These are phyloP conservation scores for Lutjanus campechanus DNA, from an alignment of 2,797 vertebrate genomes.

Conservation along the genomic window DNA sequence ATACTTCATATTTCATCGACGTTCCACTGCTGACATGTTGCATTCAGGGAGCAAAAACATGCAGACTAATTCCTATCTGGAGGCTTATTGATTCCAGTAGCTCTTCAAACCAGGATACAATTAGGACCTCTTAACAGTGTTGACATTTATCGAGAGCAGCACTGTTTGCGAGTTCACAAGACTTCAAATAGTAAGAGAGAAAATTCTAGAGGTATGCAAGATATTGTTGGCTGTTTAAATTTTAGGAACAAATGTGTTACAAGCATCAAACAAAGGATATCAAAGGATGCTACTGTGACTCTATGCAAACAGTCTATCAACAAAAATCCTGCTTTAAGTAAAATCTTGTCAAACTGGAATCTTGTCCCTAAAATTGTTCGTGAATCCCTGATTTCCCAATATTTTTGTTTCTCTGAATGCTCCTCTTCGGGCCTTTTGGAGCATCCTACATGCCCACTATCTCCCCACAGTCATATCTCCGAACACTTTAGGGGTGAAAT, in stretches of 20 bases:
- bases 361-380: background rate
- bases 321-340: background rate
- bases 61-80: constrained; percentile 16
- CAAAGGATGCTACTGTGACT: background rate
- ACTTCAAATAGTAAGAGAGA: background rate
- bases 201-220: background rate
- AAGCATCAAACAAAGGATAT: background rate
- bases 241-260: background rate
- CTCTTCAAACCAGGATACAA: constrained; percentile 22
- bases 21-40: constrained; percentile 50
- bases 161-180: background rate
- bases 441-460: constrained; percentile 26
- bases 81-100: constrained; percentile 41
- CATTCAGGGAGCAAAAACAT: constrained; percentile 31
- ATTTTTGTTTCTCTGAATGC: background rate
- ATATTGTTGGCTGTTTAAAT: fast-evolving
- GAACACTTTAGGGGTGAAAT: constrained; percentile 37
- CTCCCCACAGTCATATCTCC: constrained; percentile 34
- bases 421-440: background rate
- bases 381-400: constrained; percentile 11
- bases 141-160: background rate
- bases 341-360: background rate
- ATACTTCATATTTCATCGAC: constrained; percentile 66
- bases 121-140: background rate
- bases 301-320: background rate